Evolutionary conservation across 1,140 invertebrate genomes (phyloP).

Genomic region (Drosophila pandora): DNA sequence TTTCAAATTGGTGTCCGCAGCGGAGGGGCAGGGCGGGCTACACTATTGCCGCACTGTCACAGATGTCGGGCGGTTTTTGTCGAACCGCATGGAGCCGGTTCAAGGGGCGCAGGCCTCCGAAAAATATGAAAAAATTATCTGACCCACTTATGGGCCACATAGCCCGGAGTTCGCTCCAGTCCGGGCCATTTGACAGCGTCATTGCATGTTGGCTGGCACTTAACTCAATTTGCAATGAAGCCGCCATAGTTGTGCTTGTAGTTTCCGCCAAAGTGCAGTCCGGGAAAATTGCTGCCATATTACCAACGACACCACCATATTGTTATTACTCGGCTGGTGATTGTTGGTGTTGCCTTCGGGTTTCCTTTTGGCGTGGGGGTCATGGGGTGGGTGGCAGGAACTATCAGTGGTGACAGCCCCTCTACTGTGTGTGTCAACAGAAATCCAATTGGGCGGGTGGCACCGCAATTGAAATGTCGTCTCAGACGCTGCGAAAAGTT

Average conservation of each 20-base stretch:
- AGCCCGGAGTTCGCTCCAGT: not conserved
- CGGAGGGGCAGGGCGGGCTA: not conserved
- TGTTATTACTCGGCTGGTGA: constrained; percentile 60
- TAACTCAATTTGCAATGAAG: constrained; percentile 76
- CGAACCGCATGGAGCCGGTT: constrained; percentile 36
- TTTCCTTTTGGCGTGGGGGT: not conserved
- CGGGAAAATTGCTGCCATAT: constrained; percentile 75
- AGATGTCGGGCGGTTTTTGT: constrained; percentile 55
- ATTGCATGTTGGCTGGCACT: constrained; percentile 74
- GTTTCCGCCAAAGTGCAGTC: constrained; percentile 58
- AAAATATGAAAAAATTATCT: constrained; percentile 54
- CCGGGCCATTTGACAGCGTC: constrained; percentile 13
- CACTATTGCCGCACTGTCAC: constrained; percentile 6
- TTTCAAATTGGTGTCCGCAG: constrained; percentile 44
- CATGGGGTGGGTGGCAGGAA: constrained; percentile 6
- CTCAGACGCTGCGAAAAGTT: constrained; percentile 57
- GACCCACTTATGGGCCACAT: constrained; percentile 63
- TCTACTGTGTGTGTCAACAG: constrained; percentile 67
- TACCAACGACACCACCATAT: constrained; percentile 75
- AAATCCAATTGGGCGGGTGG: constrained; percentile 65
- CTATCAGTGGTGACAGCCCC: constrained; percentile 56
- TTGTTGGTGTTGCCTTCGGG: constrained; percentile 29
- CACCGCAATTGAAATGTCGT: constrained; percentile 76
- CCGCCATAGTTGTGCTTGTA: constrained; percentile 30
- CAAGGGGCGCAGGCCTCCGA: constrained; percentile 48